Base-by-base conservation (phyloP, 2,113 vertebrate genomes). In the Ibidorhyncha struthersii region DNA sequence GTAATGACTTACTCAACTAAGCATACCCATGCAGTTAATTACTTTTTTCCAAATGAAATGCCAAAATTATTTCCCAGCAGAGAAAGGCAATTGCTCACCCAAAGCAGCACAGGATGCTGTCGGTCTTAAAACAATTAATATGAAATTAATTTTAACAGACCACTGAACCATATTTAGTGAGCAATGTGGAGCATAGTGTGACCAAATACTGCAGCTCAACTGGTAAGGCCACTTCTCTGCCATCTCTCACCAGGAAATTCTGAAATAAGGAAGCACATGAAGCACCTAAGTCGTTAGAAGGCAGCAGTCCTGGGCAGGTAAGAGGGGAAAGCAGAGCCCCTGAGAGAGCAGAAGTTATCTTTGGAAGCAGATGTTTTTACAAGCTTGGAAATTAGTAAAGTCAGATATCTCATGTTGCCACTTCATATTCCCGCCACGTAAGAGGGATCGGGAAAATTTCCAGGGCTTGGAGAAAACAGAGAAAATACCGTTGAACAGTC, bases 1-100 rank as follows among this genome's bases (percentile, higher is more conserved):
- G 95, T 97, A 97, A 98, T 98, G 97, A 95, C 97, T 98, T 97
- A 97, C 96, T 97, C 97, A 97, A 91, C 97, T 98, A 95, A 98
- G 97, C 98, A 98, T 96, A 92, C 93, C 96, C 97, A 58, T 86
- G 93, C 96, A 97, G 95, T 98, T 98, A 98, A 98, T 98, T 98
- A 96, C 97, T 97, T 98, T 97, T 92, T 96, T 96, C 95, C 97
- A 95, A 97, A 94, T 92, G 96, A 98, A 98, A 98, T 89, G 93
- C 96, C 77, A 91, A 43, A 96, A 97, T 96, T 98, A 96, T 97
- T 98, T 98, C 97, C 97, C 96, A 80, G 77, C 86, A 87, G 96
- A 94, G 92, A 80, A 90, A 96, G 81, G 82, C 85, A 93, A 76
- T 90, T 80, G 90, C 83, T 96, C 90, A 96, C 79, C 87, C 86